phyloP scores from a whole-genome alignment of 1,140 invertebrate species.

The Cydia pomonella region DNA sequence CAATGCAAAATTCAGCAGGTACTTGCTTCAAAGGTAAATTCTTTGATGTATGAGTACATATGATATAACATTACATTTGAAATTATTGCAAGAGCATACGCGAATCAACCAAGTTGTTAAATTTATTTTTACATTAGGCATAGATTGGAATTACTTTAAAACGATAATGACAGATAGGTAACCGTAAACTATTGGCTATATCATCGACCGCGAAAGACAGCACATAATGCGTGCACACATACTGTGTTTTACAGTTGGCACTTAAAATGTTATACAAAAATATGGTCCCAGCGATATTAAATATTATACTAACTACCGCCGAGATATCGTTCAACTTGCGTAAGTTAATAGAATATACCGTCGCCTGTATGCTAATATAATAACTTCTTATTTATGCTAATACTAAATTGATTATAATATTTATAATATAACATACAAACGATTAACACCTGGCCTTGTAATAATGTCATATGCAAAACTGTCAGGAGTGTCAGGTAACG shows the following conservation, averaged over 20 bases:
- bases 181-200: too few species aligned
- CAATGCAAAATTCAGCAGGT: neutral
- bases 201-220: too few species aligned
- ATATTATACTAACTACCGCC: too few species aligned
- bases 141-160: too few species aligned
- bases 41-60: neutral
- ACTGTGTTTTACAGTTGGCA: too few species aligned
- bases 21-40: neutral
- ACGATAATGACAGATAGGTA: too few species aligned
- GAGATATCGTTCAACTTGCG: constrained; percentile 1
- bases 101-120: neutral
- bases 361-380: constrained; percentile 18
- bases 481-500: constrained; percentile 4
- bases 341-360: neutral
- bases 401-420: constrained; percentile 2
- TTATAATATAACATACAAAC: constrained; percentile 13
- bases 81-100: neutral
- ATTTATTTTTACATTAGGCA: too few species aligned
- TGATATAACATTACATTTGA: neutral
- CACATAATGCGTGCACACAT: too few species aligned
- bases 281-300: too few species aligned
- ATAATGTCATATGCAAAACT: constrained; percentile 6
- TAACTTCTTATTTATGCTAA: constrained; percentile 16
- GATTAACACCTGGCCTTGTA: constrained; percentile 21
- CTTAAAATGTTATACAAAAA: too few species aligned